phyloP scores from a whole-genome alignment of 2,888 invertebrate species.

The Drosophila multiciliata region DNA sequence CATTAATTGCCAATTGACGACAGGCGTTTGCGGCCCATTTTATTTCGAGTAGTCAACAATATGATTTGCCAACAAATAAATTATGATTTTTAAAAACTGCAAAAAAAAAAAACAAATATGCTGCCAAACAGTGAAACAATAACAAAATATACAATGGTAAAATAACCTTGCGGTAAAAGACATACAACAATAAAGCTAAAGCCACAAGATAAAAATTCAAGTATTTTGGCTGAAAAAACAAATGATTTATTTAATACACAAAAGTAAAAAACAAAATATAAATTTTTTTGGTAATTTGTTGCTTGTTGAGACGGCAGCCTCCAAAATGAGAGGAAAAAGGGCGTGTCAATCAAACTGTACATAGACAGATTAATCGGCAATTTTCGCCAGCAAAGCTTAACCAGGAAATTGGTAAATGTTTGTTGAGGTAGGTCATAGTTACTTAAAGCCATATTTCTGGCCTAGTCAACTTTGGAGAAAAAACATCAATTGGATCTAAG shows the following conservation, averaged over 20 bases:
- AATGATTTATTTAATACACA: slow-evolving; percentile 72
- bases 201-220: slow-evolving; percentile 44
- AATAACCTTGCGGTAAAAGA: slow-evolving; percentile 76
- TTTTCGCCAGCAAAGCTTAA: slow-evolving; percentile 40
- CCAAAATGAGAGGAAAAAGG: slow-evolving; percentile 53
- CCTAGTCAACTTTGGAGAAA: slow-evolving; percentile 17
- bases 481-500: slow-evolving; percentile 63
- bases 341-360: slow-evolving; percentile 67
- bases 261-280: slow-evolving; percentile 39
- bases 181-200: slow-evolving; percentile 41
- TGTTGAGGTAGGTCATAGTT: slow-evolving; percentile 68
- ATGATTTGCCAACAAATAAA: slow-evolving; percentile 79
- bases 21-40: slow-evolving; percentile 69
- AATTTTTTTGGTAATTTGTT: slow-evolving; percentile 37
- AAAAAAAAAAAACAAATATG: slow-evolving; percentile 13
- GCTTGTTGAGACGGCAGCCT: slow-evolving; percentile 57
- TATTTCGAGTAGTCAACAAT: slow-evolving; percentile 63
- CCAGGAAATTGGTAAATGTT: slow-evolving; percentile 62
- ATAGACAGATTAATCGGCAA: slow-evolving; percentile 56
- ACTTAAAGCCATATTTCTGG: slow-evolving; percentile 28
- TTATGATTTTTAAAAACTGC: slow-evolving; percentile 60
- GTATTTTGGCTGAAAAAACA: slow-evolving; percentile 53
- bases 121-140: slow-evolving; percentile 38
- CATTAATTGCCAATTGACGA: slow-evolving; percentile 79
- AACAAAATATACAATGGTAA: slow-evolving; percentile 28